Percentiles rank a stretch among this genome's conserved stretches.
Evolutionary conservation across 2,113 vertebrate genomes (phyloP).

Genomic region (Abramis brama): DNA sequence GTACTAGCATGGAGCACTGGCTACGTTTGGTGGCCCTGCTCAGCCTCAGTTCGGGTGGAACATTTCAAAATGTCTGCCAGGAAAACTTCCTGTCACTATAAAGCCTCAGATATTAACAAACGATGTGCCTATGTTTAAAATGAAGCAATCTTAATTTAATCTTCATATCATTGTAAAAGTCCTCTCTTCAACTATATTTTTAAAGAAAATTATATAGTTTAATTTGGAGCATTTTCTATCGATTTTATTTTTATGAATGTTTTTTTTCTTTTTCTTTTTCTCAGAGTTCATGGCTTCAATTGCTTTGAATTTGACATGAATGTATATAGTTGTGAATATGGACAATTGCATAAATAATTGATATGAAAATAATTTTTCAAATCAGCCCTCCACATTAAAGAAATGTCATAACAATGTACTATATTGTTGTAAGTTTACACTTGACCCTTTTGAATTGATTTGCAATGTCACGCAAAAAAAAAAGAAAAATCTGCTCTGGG

Average conservation of each 20-base stretch:
- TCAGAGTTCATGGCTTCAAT: slow-evolving; percentile 52
- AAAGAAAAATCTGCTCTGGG: slow-evolving; percentile 51
- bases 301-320: slow-evolving; percentile 72
- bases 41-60: neutral
- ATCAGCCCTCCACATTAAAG: slow-evolving; percentile 64
- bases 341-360: slow-evolving; percentile 72
- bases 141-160: slow-evolving; percentile 80
- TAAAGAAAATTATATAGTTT: slow-evolving; percentile 74
- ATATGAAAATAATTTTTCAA: slow-evolving; percentile 69
- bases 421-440: slow-evolving; percentile 69
- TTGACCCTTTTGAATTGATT: slow-evolving; percentile 72
- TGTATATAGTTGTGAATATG: slow-evolving; percentile 82
- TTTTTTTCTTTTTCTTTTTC: slow-evolving; percentile 34
- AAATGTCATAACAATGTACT: slow-evolving; percentile 65
- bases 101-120: slow-evolving; percentile 75
- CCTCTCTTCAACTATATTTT: slow-evolving; percentile 74
- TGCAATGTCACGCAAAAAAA: slow-evolving; percentile 67
- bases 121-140: slow-evolving; percentile 78
- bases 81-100: slow-evolving; percentile 34
- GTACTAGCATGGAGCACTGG: slow-evolving; percentile 53
- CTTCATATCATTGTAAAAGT: slow-evolving; percentile 70
- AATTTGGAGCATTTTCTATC: slow-evolving; percentile 65
- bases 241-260: slow-evolving; percentile 59
- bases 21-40: slow-evolving; percentile 36
- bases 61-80: slow-evolving; percentile 44